Conservation (phyloP, 2,113 vertebrate genomes). For the Pygoscelis adeliae region DNA sequence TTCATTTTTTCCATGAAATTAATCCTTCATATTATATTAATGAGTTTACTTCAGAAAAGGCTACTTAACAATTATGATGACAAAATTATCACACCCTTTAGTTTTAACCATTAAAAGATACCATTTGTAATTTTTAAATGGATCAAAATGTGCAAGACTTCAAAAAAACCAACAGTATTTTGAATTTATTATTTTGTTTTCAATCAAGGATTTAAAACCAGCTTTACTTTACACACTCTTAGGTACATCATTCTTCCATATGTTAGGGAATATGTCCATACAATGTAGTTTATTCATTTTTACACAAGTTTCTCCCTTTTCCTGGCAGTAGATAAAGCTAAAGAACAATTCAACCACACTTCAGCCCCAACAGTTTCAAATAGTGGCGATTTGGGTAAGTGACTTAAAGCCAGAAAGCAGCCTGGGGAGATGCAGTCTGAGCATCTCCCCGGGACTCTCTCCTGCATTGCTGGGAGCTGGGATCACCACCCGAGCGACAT, state of each 20-base stretch:
- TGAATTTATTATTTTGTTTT: background rate
- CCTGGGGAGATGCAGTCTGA: background rate
- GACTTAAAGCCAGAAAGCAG: background rate
- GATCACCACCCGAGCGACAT: background rate
- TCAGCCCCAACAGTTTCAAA: background rate
- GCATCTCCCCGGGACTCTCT: background rate
- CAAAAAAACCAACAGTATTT: background rate
- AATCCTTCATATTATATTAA: background rate
- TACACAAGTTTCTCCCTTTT: background rate
- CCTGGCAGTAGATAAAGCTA: background rate
- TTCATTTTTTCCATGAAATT: background rate
- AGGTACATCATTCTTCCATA: background rate
- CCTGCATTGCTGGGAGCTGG: background rate
- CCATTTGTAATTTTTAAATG: background rate
- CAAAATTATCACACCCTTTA: background rate
- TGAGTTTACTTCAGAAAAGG: slow-evolving; percentile 32
- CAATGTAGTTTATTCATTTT: background rate
- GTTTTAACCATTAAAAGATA: background rate
- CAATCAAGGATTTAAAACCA: background rate
- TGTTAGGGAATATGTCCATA: background rate
- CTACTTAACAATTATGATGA: background rate
- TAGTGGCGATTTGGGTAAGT: background rate
- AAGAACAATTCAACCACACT: background rate
- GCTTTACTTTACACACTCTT: background rate
- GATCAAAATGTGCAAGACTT: background rate